A percentile compares a stretch with the other conserved stretches of the same genome.
Conservation (phyloP, 1,140 invertebrate genomes). For the Physella acuta region DNA sequence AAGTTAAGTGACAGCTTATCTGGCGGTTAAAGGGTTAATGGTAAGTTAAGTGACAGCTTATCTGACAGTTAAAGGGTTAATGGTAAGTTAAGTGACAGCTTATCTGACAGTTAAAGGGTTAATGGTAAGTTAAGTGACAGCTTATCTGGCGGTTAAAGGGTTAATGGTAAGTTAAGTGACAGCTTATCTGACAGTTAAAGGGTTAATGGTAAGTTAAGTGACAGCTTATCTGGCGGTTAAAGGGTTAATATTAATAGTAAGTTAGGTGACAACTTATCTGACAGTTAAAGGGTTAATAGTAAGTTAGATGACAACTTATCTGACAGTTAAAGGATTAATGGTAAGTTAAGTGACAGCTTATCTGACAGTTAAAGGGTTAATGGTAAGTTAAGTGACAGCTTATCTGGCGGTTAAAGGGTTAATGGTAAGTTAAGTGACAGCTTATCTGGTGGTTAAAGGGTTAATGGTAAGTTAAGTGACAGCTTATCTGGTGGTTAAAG, state of each 20-base stretch:
- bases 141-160: constrained; percentile 38
- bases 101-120: constrained; percentile 39
- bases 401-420: constrained; percentile 38
- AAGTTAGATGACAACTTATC: constrained; percentile 44
- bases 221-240: too few species aligned
- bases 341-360: constrained; percentile 46
- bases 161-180: constrained; percentile 50
- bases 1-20: constrained; percentile 40
- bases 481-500: constrained; percentile 40
- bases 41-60: constrained; percentile 46
- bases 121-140: constrained; percentile 52
- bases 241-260: too few species aligned
- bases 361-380: constrained; percentile 42
- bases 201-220: constrained; percentile 48
- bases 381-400: constrained; percentile 47
- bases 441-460: constrained; percentile 38
- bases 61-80: constrained; percentile 42
- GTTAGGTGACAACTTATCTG: constrained; percentile 46
- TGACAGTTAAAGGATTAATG: constrained; percentile 43
- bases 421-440: constrained; percentile 52
- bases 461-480: constrained; percentile 50
- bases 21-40: constrained; percentile 43
- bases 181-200: constrained; percentile 40
- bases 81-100: constrained; percentile 47
- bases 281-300: constrained; percentile 45